These are phyloP conservation scores for Electrona antarctica DNA, from an alignment of 2,113 vertebrate species.

Conservation along the genomic window DNA sequence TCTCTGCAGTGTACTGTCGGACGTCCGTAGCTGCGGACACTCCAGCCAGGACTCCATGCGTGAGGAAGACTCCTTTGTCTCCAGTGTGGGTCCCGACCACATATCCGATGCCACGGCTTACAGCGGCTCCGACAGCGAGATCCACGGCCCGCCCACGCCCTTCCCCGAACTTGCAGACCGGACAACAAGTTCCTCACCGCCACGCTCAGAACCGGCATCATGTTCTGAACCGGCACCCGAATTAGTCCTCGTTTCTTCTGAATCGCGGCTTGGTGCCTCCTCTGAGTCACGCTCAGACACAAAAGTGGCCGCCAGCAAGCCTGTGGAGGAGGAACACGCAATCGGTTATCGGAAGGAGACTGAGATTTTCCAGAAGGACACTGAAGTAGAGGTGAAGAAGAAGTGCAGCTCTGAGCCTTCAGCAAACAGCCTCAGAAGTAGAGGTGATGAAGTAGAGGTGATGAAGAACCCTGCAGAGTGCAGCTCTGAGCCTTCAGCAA, in stretches of 20 bases:
- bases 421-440: no score
- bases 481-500: background rate
- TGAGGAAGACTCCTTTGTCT: conserved; percentile 73
- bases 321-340: background rate
- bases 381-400: background rate
- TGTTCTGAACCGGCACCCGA: background rate
- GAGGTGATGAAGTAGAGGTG: background rate
- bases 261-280: background rate
- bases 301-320: background rate
- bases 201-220: conserved; percentile 9
- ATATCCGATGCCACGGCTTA: conserved; percentile 56
- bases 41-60: conserved; percentile 77
- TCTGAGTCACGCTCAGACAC: background rate
- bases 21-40: conserved; percentile 59
- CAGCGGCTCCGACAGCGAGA: conserved; percentile 64
- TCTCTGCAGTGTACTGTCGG: conserved; percentile 46
- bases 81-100: conserved; percentile 59
- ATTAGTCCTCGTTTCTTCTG: background rate
- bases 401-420: background rate
- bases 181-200: background rate
- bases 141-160: conserved; percentile 9
- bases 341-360: background rate
- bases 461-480: background rate
- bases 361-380: background rate
- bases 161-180: conserved; percentile 12